Base-by-base conservation (phyloP, 2,797 vertebrate genomes). In the Malurus leucopterus region DNA sequence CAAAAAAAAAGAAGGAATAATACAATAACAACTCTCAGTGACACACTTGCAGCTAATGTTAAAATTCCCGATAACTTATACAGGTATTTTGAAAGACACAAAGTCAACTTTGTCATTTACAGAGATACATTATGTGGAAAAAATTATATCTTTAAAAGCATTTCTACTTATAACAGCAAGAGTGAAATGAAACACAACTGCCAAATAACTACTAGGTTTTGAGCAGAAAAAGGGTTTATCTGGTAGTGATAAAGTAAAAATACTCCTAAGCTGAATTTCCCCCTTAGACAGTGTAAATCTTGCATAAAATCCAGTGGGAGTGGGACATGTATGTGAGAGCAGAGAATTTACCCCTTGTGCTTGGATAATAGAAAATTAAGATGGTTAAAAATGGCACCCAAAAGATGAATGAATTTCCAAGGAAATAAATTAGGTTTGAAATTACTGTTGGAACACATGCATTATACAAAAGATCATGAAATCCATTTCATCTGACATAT, bases 381-480 rank as follows among this genome's bases (percentile, higher is more conserved):
- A 77, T 87, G 81, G 85, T 94, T 95, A 87, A 95, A 95, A 92
- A 88, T 90, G 64, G 75, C 91, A 95, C 62, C 47, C 70, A 70
- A 95, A 95, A 95, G 73, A 95, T 95, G 90, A 95, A 91, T 94
- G 93, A 94, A 92, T 90, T 90, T 83, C 91, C 47, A 86, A 91
- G 84, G 93, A 95, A 96, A 96, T 95, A 95, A 94, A 94, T 95
- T 95, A 95, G 64, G 58, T 96, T 94, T 94, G 53, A 96, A 95
- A 96, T 94, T 90, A 94, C 92, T 93, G 44, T 73, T 89, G 94
- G 84, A 94, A 89, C 82, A 74, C 95, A 95, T 96, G 95, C 95
- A 94, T 96, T 95, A 93, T 93, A 94, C 83, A 95, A 95, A 96
- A 82, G 86, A 88, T 94, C 92, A 88, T 95, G 77, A 96, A 96